phyloP scores from a whole-genome alignment of 2,797 vertebrate species.

The Acrossocheilus wenchowensis region DNA sequence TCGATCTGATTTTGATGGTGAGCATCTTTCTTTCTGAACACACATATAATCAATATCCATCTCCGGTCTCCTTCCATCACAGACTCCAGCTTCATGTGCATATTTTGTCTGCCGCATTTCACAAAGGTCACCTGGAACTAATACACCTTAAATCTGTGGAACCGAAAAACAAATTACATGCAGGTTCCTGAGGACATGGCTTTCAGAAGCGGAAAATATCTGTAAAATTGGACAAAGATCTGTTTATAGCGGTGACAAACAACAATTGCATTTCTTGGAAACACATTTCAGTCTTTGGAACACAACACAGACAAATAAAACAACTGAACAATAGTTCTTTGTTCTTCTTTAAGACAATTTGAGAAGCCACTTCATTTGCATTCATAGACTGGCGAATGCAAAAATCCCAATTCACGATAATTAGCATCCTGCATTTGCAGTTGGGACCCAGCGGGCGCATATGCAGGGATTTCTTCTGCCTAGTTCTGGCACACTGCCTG shows the following conservation, averaged over 20 bases:
- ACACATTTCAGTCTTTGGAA: neutral
- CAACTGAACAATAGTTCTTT: neutral
- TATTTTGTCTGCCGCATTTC: slow-evolving; percentile 6
- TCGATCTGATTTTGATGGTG: neutral
- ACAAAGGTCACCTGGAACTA: slow-evolving; percentile 30
- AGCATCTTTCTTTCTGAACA: slow-evolving; percentile 6
- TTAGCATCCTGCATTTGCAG: slow-evolving; percentile 43
- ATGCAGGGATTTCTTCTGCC: slow-evolving; percentile 30
- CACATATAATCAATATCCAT: slow-evolving; percentile 31
- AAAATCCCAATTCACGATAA: slow-evolving; percentile 41
- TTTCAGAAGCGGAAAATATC: slow-evolving; percentile 39
- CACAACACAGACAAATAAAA: slow-evolving; percentile 10
- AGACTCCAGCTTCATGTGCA: neutral
- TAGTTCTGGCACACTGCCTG: slow-evolving; percentile 45
- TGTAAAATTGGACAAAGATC: slow-evolving; percentile 9
- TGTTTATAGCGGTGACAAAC: slow-evolving; percentile 21
- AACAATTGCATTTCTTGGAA: slow-evolving; percentile 21
- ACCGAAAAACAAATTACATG: slow-evolving; percentile 13
- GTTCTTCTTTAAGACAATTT: slow-evolving; percentile 5
- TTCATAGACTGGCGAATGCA: slow-evolving; percentile 5
- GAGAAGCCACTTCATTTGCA: slow-evolving; percentile 35
- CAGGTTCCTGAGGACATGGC: slow-evolving; percentile 11
- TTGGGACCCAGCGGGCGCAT: slow-evolving; percentile 8
- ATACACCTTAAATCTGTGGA: slow-evolving; percentile 15
- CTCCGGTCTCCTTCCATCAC: slow-evolving; percentile 2